phyloP scores from a whole-genome alignment of 2,888 invertebrate species.

The Catocala fraxini region DNA sequence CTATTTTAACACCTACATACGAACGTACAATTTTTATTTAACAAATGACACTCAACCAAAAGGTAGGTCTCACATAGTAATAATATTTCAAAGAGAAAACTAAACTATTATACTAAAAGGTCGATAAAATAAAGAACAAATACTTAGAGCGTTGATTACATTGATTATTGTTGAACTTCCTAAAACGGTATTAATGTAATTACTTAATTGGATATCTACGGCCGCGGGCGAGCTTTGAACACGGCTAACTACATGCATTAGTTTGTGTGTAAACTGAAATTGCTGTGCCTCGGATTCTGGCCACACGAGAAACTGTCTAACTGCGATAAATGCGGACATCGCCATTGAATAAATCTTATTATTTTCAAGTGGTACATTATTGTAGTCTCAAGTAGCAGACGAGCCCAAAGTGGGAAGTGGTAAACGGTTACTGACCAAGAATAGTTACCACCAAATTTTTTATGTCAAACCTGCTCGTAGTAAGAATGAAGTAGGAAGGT shows the following conservation, averaged over 20 bases:
- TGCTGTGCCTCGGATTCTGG: slow-evolving; percentile 25
- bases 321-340: slow-evolving; percentile 7
- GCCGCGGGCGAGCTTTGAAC: slow-evolving; percentile 45
- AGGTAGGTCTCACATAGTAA: too few species aligned
- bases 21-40: background rate
- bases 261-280: slow-evolving; percentile 39
- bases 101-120: slow-evolving; percentile 15
- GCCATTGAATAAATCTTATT: background rate
- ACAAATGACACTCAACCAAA: slow-evolving; percentile 3
- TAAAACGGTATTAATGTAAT: slow-evolving; percentile 34
- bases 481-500: too few species aligned
- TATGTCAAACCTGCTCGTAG: too few species aligned
- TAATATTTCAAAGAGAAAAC: slow-evolving; percentile 17
- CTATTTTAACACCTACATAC: too few species aligned
- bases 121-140: slow-evolving; percentile 10
- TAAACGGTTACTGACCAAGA: too few species aligned
- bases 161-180: slow-evolving; percentile 31
- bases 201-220: slow-evolving; percentile 46
- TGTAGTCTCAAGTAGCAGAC: too few species aligned
- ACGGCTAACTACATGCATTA: slow-evolving; percentile 43
- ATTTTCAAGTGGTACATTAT: background rate
- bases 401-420: too few species aligned
- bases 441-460: too few species aligned
- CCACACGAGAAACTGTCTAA: slow-evolving; percentile 18
- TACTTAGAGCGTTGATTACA: slow-evolving; percentile 18